These are phyloP conservation scores for Thunnus albacares DNA, from an alignment of 2,797 vertebrate genomes.

Conservation along the genomic window DNA sequence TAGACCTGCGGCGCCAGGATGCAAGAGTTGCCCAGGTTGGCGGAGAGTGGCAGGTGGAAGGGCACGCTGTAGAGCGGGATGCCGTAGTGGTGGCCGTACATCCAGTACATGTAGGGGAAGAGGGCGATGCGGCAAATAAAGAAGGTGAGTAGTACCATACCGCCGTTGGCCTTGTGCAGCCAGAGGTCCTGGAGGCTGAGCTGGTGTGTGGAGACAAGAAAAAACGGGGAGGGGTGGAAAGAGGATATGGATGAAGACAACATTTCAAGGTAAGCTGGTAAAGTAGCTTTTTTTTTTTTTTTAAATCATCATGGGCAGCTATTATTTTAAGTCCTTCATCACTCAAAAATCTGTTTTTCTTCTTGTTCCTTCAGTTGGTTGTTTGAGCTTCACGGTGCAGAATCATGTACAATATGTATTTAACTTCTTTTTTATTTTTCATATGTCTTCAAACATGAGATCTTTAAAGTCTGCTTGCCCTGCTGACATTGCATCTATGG, in stretches of 20 bases:
- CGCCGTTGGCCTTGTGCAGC: slow-evolving; percentile 94
- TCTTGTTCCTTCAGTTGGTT: too few relatives aligned
- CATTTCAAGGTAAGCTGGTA: background rate
- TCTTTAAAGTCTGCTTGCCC: too few relatives aligned
- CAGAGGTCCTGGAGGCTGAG: slow-evolving; percentile 91
- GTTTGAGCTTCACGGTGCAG: too few relatives aligned
- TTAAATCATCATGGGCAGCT: too few relatives aligned
- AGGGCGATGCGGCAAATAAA: slow-evolving; percentile 94
- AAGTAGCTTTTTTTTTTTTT: too few relatives aligned
- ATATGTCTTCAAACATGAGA: too few relatives aligned
- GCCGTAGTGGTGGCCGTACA: slow-evolving; percentile 89
- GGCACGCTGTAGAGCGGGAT: slow-evolving; percentile 91
- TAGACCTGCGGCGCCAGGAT: slow-evolving; percentile 97
- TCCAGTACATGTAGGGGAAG: slow-evolving; percentile 98
- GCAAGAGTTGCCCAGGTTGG: slow-evolving; percentile 92
- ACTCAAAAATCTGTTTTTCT: too few relatives aligned
- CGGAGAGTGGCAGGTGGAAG: slow-evolving; percentile 90
- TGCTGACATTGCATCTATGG: too few relatives aligned
- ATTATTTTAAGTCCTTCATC: too few relatives aligned
- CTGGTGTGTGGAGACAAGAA: slow-evolving; percentile 62
- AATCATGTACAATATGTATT: too few relatives aligned
- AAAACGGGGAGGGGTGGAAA: background rate
- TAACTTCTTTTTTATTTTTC: too few relatives aligned
- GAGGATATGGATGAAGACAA: background rate
- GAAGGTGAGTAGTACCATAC: slow-evolving; percentile 93